These are phyloP conservation scores for Odontamblyopus rebecca DNA, from an alignment of 2,797 vertebrate genomes.

Conservation along the genomic window DNA sequence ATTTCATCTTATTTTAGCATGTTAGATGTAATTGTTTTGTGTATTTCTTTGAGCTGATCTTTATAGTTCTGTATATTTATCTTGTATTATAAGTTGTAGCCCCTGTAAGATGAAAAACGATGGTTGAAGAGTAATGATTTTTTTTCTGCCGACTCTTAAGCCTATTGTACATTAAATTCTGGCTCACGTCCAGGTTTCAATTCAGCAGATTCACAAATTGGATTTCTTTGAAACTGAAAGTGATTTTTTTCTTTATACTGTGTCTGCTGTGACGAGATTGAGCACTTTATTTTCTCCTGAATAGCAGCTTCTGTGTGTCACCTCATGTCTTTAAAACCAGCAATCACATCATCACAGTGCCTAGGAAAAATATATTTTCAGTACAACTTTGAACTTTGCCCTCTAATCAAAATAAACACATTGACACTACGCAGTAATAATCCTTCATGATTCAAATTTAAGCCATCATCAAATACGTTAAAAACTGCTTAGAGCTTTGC, in stretches of 20 bases:
- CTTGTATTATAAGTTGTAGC: background rate
- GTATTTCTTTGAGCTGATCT: too few species aligned
- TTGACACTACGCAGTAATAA: constrained; percentile 16
- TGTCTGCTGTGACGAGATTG: background rate
- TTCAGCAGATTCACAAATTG: constrained; percentile 45
- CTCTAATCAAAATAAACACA: constrained; percentile 33
- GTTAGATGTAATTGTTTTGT: too few species aligned
- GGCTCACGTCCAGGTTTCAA: constrained; percentile 32
- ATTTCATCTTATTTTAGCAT: background rate
- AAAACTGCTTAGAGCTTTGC: background rate
- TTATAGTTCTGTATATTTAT: too few species aligned
- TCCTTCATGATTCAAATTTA: constrained; percentile 1
- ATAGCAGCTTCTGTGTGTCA: background rate
- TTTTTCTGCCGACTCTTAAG: constrained; percentile 14
- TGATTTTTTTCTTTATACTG: background rate
- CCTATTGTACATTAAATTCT: constrained; percentile 6
- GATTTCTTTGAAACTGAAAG: constrained; percentile 37
- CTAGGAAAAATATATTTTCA: background rate
- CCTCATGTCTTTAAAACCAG: background rate
- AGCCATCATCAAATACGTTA: background rate
- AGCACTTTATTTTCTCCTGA: constrained; percentile 10
- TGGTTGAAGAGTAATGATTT: constrained; percentile 22
- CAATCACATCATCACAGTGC: background rate
- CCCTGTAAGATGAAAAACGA: background rate
- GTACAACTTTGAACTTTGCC: constrained; percentile 4